Percentiles rank a stretch among this genome's conserved stretches.
Evolutionary conservation across 2,113 vertebrate genomes (phyloP).

Genomic region (Engystomops pustulosus): DNA sequence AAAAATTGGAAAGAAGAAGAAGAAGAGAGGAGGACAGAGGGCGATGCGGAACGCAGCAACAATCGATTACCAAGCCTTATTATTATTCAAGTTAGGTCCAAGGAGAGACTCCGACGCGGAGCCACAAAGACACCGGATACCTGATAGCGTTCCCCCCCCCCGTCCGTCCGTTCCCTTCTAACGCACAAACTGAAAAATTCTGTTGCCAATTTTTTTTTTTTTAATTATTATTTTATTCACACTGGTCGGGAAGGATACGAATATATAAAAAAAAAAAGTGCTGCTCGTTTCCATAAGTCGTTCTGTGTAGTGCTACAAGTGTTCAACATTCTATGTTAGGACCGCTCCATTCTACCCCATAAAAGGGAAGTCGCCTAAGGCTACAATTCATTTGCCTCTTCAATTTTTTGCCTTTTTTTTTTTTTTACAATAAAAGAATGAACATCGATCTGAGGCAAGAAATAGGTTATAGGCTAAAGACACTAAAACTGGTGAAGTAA

Average conservation of each 20-base stretch:
- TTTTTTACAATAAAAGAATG: constrained; percentile 94
- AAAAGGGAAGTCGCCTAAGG: constrained; percentile 90
- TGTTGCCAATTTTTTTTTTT: constrained; percentile 85
- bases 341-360: constrained; percentile 85
- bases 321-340: constrained; percentile 98
- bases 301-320: constrained; percentile 95
- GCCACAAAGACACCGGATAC: constrained; percentile 78
- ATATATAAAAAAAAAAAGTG: too few relatives aligned
- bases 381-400: constrained; percentile 87
- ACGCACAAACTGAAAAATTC: constrained; percentile 92
- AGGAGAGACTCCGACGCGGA: constrained; percentile 84
- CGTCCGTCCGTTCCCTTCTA: constrained; percentile 76
- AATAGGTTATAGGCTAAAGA: constrained; percentile 75
- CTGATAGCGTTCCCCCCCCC: constrained; percentile 67
- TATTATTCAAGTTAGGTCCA: constrained; percentile 90
- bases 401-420: constrained; percentile 64
- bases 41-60: constrained; percentile 84
- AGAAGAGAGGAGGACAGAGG: constrained; percentile 79
- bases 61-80: constrained; percentile 83
- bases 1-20: constrained; percentile 66
- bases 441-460: constrained; percentile 73
- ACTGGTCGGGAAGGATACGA: constrained; percentile 98
- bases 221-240: constrained; percentile 64
- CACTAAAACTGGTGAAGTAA: constrained; percentile 89
- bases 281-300: constrained; percentile 98